Evolutionary conservation across 2,797 vertebrate species (phyloP), one percentile per base, ranked within the genome.

Genomic region (Margarornis squamiger): DNA sequence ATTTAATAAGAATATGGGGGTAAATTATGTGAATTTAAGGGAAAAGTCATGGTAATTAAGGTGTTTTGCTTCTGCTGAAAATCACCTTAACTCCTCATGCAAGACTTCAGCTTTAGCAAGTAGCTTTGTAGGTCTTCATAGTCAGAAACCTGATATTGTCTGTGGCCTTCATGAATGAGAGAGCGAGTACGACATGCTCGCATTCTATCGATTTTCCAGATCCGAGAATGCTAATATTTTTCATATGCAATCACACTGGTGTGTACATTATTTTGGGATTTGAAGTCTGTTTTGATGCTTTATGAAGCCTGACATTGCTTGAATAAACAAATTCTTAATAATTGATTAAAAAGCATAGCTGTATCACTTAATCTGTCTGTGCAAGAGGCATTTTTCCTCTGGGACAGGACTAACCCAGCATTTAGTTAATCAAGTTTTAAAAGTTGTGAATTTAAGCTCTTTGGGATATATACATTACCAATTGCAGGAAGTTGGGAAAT

Each of bases 401-500:
- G 78, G 88, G 94, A 97, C 46, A 62, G 52, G 86, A 84, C 91
- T 95, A 94, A 84, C 67, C 54, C 92, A 92, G 96, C 91, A 87
- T 90, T 95, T 95, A 94, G 95, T 92, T 97, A 96, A 92, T 95
- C 92, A 95, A 93, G 92, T 95, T 97, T 93, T 92, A 95, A 97
- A 96, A 97, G 90, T 94, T 97, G 93, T 77, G 92, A 97, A 92
- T 95, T 94, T 97, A 96, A 97, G 87, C 96, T 97, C 97, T 93
- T 94, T 96, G 97, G 96, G 96, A 98, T 97, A 95, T 96, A 98
- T 97, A 97, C 92, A 91, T 98, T 97, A 96, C 96, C 97, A 96
- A 97, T 94, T 98, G 97, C 97, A 98, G 97, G 98, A 98, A 98
- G 98, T 97, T 97, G 86, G 90, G 96, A 98, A 98, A 98, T 97